Conservation (phyloP, 2,113 vertebrate species). For the Grus americana region DNA sequence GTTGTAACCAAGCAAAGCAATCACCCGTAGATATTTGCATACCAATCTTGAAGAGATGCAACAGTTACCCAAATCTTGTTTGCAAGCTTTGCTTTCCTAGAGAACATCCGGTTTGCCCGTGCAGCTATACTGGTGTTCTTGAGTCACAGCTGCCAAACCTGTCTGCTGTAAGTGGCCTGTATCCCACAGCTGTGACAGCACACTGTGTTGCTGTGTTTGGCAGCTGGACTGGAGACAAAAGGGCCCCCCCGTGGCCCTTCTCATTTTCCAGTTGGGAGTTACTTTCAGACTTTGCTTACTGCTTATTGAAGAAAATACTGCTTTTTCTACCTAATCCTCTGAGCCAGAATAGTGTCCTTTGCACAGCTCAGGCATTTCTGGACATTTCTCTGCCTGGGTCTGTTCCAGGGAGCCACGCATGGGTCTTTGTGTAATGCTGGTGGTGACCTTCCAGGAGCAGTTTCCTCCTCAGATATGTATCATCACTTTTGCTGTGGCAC, state of each 20-base stretch:
- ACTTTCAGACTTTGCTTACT: neutral
- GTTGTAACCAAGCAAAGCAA: neutral
- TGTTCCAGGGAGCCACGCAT: neutral
- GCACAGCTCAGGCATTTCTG: neutral
- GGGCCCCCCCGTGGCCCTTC: neutral
- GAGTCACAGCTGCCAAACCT: neutral
- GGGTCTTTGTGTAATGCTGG: neutral
- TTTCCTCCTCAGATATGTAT: neutral
- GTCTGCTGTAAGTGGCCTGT: neutral
- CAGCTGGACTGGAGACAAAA: neutral
- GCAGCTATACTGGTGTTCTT: neutral
- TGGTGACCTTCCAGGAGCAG: neutral
- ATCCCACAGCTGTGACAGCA: neutral
- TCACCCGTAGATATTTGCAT: neutral
- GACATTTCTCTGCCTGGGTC: neutral
- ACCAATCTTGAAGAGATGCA: neutral
- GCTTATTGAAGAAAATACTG: neutral
- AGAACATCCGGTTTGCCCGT: neutral
- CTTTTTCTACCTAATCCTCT: neutral
- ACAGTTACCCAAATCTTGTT: neutral
- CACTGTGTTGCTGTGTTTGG: neutral
- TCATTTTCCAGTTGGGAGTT: neutral
- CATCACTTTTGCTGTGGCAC: neutral
- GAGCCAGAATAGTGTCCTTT: neutral
- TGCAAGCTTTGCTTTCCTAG: neutral